Evolutionary conservation across 2,888 invertebrate species (phyloP).

Genomic region (Artemia sinica): DNA sequence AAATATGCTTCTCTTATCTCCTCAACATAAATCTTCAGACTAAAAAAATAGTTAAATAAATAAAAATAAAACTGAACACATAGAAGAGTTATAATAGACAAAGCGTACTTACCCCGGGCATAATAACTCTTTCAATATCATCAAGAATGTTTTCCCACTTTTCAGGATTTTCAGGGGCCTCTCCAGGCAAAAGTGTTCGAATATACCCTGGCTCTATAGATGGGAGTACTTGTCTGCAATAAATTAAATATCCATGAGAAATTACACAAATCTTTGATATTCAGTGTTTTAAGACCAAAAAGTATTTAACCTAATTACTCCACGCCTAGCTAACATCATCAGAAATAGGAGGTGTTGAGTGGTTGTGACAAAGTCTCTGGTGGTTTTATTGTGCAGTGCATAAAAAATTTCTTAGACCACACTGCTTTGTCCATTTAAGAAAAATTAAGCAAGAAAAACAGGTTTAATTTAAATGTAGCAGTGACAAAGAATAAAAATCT

Average conservation of each 20-base stretch:
- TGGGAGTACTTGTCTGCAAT: constrained; percentile 36
- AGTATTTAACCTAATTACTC: constrained; percentile 29
- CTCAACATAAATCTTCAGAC: no score
- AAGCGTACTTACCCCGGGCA: constrained; percentile 37
- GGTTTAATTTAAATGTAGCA: no score
- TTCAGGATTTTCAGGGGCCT: constrained; percentile 36
- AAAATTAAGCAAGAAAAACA: no score
- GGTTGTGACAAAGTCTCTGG: no score
- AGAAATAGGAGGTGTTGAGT: no score
- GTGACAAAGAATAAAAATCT: no score
- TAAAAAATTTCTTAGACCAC: no score
- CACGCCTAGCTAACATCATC: constrained; percentile 25
- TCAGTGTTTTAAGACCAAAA: no score
- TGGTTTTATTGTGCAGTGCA: no score
- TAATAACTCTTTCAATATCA: constrained; percentile 39
- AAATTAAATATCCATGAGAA: background rate
- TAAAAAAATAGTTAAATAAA: constrained; percentile 15
- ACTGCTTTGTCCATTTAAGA: no score
- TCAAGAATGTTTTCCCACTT: constrained; percentile 36
- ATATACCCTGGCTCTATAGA: constrained; percentile 40
- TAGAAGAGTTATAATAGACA: background rate
- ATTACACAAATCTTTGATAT: no score
- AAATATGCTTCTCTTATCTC: background rate
- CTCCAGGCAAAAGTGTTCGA: constrained; percentile 34
- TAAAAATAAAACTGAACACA: background rate